These are phyloP conservation scores for Corythornis vintsioides DNA, from an alignment of 2,113 vertebrate genomes.

Conservation along the genomic window DNA sequence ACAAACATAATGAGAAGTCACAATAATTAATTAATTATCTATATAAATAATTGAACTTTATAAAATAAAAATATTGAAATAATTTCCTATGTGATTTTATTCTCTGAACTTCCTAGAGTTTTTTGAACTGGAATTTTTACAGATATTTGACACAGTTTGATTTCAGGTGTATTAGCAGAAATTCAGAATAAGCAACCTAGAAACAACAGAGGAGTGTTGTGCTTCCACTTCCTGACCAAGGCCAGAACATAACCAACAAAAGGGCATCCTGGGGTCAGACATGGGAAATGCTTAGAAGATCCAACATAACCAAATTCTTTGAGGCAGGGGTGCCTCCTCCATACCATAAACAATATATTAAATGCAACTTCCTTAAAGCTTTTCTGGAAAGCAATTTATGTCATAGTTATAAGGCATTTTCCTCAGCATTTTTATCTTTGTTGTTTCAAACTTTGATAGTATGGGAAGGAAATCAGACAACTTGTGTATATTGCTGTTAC, in stretches of 20 bases:
- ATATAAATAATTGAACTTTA: background rate
- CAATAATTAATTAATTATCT: background rate
- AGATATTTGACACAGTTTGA: background rate
- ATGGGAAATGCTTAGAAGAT: background rate
- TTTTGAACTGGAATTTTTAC: background rate
- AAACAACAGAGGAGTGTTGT: background rate
- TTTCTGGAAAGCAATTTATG: conserved; percentile 57
- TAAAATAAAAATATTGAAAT: background rate
- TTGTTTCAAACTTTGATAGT: conserved; percentile 77
- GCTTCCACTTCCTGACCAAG: background rate
- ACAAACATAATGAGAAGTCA: background rate
- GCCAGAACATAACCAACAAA: background rate
- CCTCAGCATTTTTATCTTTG: conserved; percentile 77
- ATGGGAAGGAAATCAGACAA: conserved; percentile 81
- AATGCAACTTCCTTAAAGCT: conserved; percentile 61
- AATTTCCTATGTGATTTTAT: background rate
- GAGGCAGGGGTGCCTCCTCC: background rate
- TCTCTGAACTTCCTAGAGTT: background rate
- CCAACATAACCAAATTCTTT: background rate
- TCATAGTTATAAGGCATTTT: conserved; percentile 76
- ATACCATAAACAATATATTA: conserved; percentile 31
- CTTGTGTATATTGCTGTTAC: conserved; percentile 76
- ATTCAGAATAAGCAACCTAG: background rate
- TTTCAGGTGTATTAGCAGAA: background rate
- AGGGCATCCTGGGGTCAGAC: background rate